Evolutionary conservation across 2,113 vertebrate species (phyloP).

Genomic region (Notarius quadriscutis): DNA sequence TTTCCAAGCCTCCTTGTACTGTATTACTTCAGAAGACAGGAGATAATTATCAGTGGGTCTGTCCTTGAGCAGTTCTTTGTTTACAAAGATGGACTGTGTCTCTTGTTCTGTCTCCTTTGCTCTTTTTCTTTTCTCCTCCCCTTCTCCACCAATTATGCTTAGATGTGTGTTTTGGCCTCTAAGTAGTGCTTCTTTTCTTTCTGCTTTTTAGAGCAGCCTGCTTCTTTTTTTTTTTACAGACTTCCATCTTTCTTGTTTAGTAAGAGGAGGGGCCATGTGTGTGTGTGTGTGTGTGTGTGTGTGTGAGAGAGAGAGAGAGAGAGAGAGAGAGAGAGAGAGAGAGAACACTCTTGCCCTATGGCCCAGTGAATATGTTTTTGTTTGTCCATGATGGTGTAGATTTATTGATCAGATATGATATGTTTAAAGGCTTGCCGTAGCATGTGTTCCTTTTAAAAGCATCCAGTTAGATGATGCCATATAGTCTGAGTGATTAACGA

Average conservation of each 20-base stretch:
- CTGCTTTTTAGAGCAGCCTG: constrained; percentile 21
- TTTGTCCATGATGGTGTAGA: constrained; percentile 44
- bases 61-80: constrained; percentile 68
- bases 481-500: constrained; percentile 30
- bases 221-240: not conserved
- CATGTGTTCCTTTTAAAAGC: constrained; percentile 51
- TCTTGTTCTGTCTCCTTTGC: constrained; percentile 18
- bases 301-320: not conserved
- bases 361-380: constrained; percentile 43
- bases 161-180: constrained; percentile 48
- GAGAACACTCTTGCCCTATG: constrained; percentile 22
- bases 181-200: constrained; percentile 30
- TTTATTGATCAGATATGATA: constrained; percentile 57
- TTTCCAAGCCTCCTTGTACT: constrained; percentile 49
- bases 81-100: constrained; percentile 2
- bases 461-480: constrained; percentile 50
- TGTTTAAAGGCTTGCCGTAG: constrained; percentile 50
- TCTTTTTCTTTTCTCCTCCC: constrained; percentile 1
- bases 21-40: constrained; percentile 54
- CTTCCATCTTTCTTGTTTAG: constrained; percentile 35
- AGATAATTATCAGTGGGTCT: constrained; percentile 52
- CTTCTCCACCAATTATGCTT: constrained; percentile 28
- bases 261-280: constrained; percentile 22
- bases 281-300: too few relatives aligned
- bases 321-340: constrained; percentile 32